A percentile compares a stretch with the other conserved stretches of the same genome.
Evolutionary conservation across 2,113 vertebrate genomes (phyloP).

Genomic region (Carettochelys insculpta): DNA sequence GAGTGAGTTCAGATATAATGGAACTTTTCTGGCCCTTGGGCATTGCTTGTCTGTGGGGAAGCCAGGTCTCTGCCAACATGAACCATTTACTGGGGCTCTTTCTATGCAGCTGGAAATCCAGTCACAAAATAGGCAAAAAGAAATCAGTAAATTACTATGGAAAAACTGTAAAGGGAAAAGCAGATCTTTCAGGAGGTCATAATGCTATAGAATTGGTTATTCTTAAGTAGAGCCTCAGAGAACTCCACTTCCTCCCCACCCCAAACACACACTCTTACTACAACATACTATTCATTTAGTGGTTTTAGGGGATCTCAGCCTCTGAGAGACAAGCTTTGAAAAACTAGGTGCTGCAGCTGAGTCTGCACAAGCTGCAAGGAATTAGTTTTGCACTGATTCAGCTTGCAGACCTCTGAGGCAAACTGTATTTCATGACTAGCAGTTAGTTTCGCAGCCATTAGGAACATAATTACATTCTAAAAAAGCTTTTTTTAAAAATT

Average conservation of each 20-base stretch:
- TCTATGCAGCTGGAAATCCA: background rate
- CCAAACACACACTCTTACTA: background rate
- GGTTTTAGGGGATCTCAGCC: background rate
- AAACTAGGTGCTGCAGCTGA: slow-evolving; percentile 26
- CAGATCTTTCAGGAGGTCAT: background rate
- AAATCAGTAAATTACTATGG: background rate
- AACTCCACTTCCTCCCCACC: background rate
- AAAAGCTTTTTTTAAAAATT: background rate
- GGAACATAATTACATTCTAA: background rate
- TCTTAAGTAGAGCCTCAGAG: background rate
- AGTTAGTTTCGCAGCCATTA: background rate
- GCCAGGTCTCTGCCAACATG: no score
- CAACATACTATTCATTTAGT: slow-evolving; percentile 51
- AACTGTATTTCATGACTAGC: background rate
- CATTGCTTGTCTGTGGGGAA: background rate
- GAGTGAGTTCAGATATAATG: background rate
- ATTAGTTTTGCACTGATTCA: slow-evolving; percentile 6
- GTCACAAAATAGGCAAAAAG: background rate
- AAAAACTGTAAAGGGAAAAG: background rate
- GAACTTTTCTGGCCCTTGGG: background rate
- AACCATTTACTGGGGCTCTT: no score
- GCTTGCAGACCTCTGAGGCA: background rate
- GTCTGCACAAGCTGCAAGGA: slow-evolving; percentile 9
- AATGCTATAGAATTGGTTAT: background rate
- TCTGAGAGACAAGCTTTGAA: background rate